phyloP scores from a whole-genome alignment of 2,888 invertebrate species.

The Brachyptera putata region DNA sequence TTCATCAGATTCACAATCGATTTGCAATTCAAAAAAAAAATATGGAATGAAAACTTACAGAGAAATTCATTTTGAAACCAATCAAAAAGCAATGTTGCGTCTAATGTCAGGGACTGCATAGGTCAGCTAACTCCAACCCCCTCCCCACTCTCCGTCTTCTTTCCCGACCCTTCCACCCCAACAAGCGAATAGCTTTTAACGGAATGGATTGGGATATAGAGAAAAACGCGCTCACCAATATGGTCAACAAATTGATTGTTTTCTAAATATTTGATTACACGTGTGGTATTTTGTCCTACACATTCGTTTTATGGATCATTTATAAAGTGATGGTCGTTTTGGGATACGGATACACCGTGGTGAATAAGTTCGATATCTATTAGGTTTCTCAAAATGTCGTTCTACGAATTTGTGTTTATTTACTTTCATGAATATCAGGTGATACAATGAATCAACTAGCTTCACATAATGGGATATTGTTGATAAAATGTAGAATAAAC shows the following conservation, averaged over 20 bases:
- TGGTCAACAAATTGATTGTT: conserved; percentile 8
- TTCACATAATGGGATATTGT: too few relatives aligned
- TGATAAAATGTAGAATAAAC: too few relatives aligned
- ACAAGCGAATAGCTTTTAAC: conserved; percentile 1
- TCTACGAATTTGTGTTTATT: too few relatives aligned
- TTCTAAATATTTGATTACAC: conserved; percentile 2
- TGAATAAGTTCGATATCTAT: too few relatives aligned
- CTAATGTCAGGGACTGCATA: too few relatives aligned
- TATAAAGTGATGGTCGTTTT: too few relatives aligned
- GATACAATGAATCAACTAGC: too few relatives aligned
- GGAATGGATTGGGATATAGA: neutral
- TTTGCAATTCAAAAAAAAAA: neutral
- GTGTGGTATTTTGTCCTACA: conserved; percentile 1
- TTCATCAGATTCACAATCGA: neutral
- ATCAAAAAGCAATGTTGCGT: neutral
- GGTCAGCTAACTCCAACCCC: neutral
- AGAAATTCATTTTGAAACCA: neutral
- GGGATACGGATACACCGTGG: too few relatives aligned
- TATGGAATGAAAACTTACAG: too few relatives aligned
- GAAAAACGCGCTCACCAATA: neutral
- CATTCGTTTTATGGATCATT: neutral
- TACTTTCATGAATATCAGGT: too few relatives aligned
- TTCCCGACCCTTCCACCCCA: neutral
- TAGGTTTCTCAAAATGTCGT: too few relatives aligned
- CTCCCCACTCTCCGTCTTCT: neutral